Evolutionary conservation across 2,888 invertebrate species (phyloP).

Genomic region (Cyaniris semiargus): DNA sequence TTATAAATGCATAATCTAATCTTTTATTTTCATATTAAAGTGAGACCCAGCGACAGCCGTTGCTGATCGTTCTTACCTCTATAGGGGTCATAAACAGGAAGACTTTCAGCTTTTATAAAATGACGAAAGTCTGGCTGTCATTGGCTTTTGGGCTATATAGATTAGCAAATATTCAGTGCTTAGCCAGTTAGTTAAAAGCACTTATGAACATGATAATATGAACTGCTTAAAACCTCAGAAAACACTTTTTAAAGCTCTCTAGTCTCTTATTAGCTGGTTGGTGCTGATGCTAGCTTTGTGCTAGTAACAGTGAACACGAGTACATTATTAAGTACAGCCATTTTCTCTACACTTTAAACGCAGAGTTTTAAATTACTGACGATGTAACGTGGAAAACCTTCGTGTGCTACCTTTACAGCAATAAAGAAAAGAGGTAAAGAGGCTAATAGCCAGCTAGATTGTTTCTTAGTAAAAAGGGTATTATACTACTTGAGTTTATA

Average conservation of each 20-base stretch:
- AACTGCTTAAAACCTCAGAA: background rate
- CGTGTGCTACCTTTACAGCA: background rate
- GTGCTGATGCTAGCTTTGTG: background rate
- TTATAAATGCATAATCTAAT: no score
- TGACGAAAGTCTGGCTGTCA: no score
- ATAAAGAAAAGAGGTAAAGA: background rate
- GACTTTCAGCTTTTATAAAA: no score
- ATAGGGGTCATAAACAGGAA: no score
- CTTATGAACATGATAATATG: background rate
- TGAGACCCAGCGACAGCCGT: no score
- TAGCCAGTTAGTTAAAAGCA: no score
- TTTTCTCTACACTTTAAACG: conserved; percentile 13
- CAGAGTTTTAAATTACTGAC: background rate
- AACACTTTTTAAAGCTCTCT: background rate
- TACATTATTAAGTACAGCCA: conserved; percentile 8
- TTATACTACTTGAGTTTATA: background rate
- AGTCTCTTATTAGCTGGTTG: background rate
- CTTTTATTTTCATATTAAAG: no score
- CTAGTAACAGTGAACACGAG: background rate
- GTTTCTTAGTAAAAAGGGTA: background rate
- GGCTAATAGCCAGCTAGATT: background rate
- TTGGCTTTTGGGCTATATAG: no score
- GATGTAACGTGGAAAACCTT: background rate
- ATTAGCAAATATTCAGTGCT: no score
- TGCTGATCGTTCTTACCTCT: no score